Evolutionary conservation across 2,113 vertebrate genomes (phyloP).

Genomic region (Lonchura striata): DNA sequence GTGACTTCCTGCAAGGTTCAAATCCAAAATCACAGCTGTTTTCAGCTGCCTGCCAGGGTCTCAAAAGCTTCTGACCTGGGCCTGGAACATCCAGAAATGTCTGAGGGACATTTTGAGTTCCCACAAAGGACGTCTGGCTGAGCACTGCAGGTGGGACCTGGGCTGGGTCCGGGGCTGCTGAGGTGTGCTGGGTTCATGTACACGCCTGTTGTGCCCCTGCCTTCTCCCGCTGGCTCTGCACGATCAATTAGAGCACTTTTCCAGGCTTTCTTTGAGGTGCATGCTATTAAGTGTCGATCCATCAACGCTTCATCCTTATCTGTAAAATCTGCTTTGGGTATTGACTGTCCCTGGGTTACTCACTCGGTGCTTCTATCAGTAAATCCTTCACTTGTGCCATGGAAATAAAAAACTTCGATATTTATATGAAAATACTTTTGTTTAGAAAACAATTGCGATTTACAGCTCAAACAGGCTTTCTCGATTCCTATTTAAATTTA

Average conservation of each 20-base stretch:
- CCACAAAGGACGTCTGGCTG: accelerated
- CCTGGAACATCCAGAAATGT: too few relatives aligned
- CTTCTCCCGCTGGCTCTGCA: not conserved
- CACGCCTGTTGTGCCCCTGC: accelerated
- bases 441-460: not conserved
- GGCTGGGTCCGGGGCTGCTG: accelerated
- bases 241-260: accelerated
- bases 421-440: not conserved
- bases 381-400: not conserved
- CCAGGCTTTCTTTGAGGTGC: not conserved
- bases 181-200: accelerated
- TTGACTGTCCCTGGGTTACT: not conserved
- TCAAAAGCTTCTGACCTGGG: too few relatives aligned
- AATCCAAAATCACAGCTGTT: too few relatives aligned
- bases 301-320: not conserved
- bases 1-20: too few relatives aligned
- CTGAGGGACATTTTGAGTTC: too few relatives aligned
- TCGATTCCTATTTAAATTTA: not conserved
- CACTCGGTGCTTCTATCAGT: not conserved
- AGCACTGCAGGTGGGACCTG: not conserved
- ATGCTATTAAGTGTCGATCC: not conserved
- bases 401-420: not conserved
- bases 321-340: not conserved
- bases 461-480: not conserved
- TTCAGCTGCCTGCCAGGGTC: too few relatives aligned